phyloP scores from a whole-genome alignment of 2,113 vertebrate species.

The Charadrius vociferus region DNA sequence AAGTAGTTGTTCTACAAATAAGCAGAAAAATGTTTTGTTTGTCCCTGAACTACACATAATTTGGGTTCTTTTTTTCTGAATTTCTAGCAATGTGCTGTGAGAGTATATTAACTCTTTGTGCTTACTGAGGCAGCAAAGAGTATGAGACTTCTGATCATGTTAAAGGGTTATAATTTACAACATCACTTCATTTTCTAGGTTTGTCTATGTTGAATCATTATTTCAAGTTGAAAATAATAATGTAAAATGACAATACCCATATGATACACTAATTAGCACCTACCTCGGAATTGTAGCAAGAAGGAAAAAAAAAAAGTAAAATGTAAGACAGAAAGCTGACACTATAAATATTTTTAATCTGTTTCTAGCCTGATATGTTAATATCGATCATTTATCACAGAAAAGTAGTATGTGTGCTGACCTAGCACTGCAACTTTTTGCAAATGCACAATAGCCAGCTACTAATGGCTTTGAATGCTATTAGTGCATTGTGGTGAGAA shows the following conservation, averaged over 20 bases:
- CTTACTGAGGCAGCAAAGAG: not conserved
- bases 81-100: not conserved
- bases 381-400: slow-evolving; percentile 64
- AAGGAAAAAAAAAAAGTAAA: not conserved
- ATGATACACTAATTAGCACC: slow-evolving; percentile 4
- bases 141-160: not conserved
- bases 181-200: not conserved
- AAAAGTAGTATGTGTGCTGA: slow-evolving; percentile 25
- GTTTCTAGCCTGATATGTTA: slow-evolving; percentile 51
- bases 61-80: not conserved
- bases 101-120: not conserved
- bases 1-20: not conserved
- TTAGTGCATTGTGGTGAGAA: slow-evolving; percentile 27
- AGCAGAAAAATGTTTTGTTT: not conserved
- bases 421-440: slow-evolving; percentile 27
- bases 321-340: slow-evolving; percentile 41
- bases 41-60: not conserved
- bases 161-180: not conserved
- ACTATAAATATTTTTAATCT: slow-evolving; percentile 50
- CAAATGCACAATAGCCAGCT: slow-evolving; percentile 30
- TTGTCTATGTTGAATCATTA: not conserved
- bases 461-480: slow-evolving; percentile 33
- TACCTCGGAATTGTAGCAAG: not conserved
- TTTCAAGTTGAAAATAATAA: not conserved
- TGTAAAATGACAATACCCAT: not conserved